Evolutionary conservation across 2,888 invertebrate species (phyloP), one percentile per base, ranked within the genome.

Genomic region (Lymantria monacha): DNA sequence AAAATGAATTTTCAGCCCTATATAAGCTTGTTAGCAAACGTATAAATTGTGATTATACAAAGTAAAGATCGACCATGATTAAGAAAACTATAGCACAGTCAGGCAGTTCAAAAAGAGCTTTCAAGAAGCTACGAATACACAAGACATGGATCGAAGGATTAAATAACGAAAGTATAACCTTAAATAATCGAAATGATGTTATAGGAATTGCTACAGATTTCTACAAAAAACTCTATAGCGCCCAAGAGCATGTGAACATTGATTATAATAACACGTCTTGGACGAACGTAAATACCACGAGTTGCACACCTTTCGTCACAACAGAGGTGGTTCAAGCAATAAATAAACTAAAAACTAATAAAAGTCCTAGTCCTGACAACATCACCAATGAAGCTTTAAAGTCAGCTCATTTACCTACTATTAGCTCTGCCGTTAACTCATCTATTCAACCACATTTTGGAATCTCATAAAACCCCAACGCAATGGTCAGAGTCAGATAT

Each of bases 61-160:
- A 22, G 12, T 42, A 42, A 3, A 22, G 42, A 22, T 10, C 10
- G 12, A 9, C 7, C 3, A 42, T 10, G 8, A 42, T 42, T 7
- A 13, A 22, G 10, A 38, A 30, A 22, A 15, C 22, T 12, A 1
- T 31, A 41, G 11, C 3, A 41, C 12, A 40, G 11, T 42, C 47
- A 30, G 51, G 53, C 10, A 51, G 51, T 15, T 31, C 51, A 57
- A 51, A 13, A 42, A 42, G 22, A 30, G 42, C 42, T 9, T 42
- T 22, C 13, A 15, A 42, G 10, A 48, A 58, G 43, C 55, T 63
- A 7, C 51, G 30, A 47, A 55, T 57, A 10, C 49, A 51, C n/a
- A 53, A 40, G 44, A 48, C 50, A 3, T 57, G 60, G 59, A 58
- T 60, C 30, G 55, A 57, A 33, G 48, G 58, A n/a, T n/a, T 63